Evolutionary conservation across 1,140 invertebrate genomes (phyloP).

Genomic region (Micrasema longulum): DNA sequence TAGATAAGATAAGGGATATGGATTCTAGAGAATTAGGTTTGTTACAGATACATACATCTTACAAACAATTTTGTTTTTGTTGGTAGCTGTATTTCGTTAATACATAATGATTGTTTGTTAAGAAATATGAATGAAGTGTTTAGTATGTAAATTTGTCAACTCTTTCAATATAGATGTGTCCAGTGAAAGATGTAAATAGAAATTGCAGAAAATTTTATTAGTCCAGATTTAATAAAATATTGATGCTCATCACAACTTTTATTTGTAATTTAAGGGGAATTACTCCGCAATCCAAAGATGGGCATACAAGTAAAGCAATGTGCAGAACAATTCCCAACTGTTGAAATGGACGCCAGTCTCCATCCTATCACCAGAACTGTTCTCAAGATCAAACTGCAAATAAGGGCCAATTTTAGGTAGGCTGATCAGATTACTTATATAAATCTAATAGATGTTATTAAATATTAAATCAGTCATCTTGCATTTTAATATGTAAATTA

Average conservation of each 20-base stretch:
- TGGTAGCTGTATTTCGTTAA: too few relatives aligned
- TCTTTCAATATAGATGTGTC: too few relatives aligned
- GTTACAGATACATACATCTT: too few relatives aligned
- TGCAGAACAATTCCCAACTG: conserved; percentile 85
- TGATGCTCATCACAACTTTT: too few relatives aligned
- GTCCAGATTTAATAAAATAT: too few relatives aligned
- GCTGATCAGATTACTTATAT: neutral
- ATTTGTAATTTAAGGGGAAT: conserved; percentile 68
- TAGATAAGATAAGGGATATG: conserved; percentile 88
- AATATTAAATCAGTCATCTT: neutral
- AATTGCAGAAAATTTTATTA: too few relatives aligned
- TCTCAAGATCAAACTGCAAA: conserved; percentile 85
- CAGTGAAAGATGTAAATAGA: too few relatives aligned
- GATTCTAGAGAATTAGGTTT: conserved; percentile 85
- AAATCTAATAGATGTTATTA: neutral
- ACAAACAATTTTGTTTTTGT: too few relatives aligned
- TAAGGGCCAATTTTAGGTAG: conserved; percentile 85
- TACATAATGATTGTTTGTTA: too few relatives aligned
- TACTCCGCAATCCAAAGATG: conserved; percentile 82
- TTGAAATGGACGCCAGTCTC: conserved; percentile 86
- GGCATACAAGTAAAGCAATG: conserved; percentile 85
- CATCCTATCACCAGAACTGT: conserved; percentile 97
- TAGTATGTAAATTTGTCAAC: too few relatives aligned
- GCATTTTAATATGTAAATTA: conserved; percentile 36
- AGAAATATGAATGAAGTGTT: too few relatives aligned